Percentiles rank a stretch among this genome's conserved stretches.
These are phyloP conservation scores for Ochotona curzoniae DNA, from an alignment of 2,113 vertebrate genomes.

Conservation along the genomic window DNA sequence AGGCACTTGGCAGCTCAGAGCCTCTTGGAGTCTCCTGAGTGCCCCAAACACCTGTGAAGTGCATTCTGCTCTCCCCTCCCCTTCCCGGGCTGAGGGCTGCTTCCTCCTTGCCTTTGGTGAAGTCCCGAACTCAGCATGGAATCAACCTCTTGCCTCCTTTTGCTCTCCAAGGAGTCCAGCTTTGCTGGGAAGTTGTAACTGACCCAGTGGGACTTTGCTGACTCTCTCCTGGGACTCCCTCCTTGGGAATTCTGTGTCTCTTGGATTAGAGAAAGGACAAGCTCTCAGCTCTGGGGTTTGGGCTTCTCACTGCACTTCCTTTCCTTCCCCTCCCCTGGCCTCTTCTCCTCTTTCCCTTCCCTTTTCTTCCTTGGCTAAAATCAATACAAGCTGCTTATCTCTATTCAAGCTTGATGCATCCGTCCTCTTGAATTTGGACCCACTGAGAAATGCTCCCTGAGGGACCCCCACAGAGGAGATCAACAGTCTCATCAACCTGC, in stretches of 20 bases:
- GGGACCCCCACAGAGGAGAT: no score
- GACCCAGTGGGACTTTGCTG: no score
- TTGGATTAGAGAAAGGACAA: background rate
- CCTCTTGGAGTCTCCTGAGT: constrained; percentile 67
- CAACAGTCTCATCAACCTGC: background rate
- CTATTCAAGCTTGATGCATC: background rate
- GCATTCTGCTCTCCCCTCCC: constrained; percentile 8
- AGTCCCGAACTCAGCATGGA: background rate
- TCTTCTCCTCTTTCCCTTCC: background rate
- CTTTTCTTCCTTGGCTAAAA: background rate
- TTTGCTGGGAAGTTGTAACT: background rate
- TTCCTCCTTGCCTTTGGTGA: background rate
- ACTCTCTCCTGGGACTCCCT: background rate
- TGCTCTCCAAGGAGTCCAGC: background rate
- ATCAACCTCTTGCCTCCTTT: background rate
- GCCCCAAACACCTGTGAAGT: background rate
- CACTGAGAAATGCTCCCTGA: background rate
- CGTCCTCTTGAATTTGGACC: background rate
- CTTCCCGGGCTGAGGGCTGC: background rate
- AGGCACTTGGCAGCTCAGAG: constrained; percentile 56
- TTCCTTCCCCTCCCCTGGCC: background rate
- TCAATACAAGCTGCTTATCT: background rate
- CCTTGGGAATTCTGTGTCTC: background rate
- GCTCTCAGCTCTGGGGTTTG: background rate
- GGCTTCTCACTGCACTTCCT: background rate